phyloP scores from a whole-genome alignment of 2,113 vertebrate species.

The Festucalex cinctus region DNA sequence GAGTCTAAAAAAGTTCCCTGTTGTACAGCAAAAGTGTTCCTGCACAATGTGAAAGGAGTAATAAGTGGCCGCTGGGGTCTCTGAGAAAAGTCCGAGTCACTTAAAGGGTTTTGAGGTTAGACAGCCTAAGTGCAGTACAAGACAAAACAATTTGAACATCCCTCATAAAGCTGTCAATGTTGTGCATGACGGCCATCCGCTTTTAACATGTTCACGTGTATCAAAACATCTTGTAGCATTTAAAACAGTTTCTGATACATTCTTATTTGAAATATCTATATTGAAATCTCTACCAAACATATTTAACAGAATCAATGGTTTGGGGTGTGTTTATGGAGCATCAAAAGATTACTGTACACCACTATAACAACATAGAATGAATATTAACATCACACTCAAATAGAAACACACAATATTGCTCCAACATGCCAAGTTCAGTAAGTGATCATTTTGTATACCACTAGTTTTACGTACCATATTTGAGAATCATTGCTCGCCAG shows the following conservation, averaged over 20 bases:
- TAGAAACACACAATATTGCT: too few relatives aligned
- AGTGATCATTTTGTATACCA: too few relatives aligned
- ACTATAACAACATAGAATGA: too few relatives aligned
- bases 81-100: background rate
- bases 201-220: background rate
- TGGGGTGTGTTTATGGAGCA: too few relatives aligned
- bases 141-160: background rate
- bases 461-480: background rate
- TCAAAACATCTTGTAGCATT: background rate
- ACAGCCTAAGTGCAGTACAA: background rate
- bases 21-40: background rate
- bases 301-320: too few relatives aligned
- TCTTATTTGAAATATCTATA: background rate
- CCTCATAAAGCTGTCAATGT: background rate
- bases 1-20: too few relatives aligned
- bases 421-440: too few relatives aligned
- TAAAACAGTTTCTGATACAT: background rate
- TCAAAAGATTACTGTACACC: too few relatives aligned
- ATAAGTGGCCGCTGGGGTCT: background rate
- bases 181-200: background rate
- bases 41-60: background rate
- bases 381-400: too few relatives aligned
- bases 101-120: conserved; percentile 2
- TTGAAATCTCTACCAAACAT: too few relatives aligned
- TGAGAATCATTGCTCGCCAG: background rate